Conservation (phyloP, 2,888 invertebrate genomes). For the Scaptomyza parva region DNA sequence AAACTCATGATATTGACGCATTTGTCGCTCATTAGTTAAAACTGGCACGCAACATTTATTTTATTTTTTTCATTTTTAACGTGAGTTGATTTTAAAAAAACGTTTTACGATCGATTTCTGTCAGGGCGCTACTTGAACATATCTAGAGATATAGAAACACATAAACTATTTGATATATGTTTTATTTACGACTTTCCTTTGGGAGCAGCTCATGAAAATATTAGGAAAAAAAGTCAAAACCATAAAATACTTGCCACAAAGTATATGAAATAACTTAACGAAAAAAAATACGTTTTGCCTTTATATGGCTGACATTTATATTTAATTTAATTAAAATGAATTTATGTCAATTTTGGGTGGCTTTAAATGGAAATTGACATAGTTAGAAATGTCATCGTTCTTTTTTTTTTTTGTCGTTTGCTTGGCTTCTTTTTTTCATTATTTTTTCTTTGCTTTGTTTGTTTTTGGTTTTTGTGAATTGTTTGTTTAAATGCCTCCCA, state of each 20-base stretch:
- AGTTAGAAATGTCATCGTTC: slow-evolving; percentile 44
- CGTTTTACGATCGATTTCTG: slow-evolving; percentile 59
- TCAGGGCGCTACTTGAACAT: slow-evolving; percentile 35
- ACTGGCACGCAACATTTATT: slow-evolving; percentile 52
- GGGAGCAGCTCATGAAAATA: not conserved
- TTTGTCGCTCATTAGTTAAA: slow-evolving; percentile 58
- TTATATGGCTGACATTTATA: slow-evolving; percentile 24
- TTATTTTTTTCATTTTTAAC: slow-evolving; percentile 36
- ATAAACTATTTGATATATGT: slow-evolving; percentile 18
- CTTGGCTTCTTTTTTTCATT: slow-evolving; percentile 48
- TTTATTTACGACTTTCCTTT: slow-evolving; percentile 16
- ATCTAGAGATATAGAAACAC: not conserved
- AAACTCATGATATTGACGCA: slow-evolving; percentile 39
- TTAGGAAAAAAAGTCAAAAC: no score
- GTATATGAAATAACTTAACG: no score
- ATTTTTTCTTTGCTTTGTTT: slow-evolving; percentile 15
- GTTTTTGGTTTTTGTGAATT: slow-evolving; percentile 14
- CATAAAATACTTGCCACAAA: no score
- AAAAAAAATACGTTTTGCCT: slow-evolving; percentile 2
- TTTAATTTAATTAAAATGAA: slow-evolving; percentile 73
- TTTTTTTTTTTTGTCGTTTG: slow-evolving; percentile 25
- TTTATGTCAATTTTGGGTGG: slow-evolving; percentile 55
- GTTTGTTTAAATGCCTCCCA: slow-evolving; percentile 57
- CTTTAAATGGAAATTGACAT: slow-evolving; percentile 71
- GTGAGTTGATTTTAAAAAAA: slow-evolving; percentile 51